Percentiles rank a stretch among this genome's conserved stretches.
Conservation (phyloP, 2,113 vertebrate genomes). For the Ameiurus melas region DNA sequence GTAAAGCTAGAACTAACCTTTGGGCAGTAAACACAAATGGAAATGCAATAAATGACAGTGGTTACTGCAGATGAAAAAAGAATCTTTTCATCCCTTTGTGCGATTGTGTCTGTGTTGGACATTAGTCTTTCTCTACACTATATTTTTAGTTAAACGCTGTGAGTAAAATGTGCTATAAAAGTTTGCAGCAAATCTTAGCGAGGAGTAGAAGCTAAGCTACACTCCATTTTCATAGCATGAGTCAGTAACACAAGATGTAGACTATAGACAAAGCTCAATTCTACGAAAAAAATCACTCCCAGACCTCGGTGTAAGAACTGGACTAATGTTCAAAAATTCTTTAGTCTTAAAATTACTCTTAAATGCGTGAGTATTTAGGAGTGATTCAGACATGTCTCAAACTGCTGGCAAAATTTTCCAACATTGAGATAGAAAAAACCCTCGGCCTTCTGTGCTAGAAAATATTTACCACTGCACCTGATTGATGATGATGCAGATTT, state of each 20-base stretch:
- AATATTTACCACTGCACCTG: too few relatives aligned
- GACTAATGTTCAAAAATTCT: not conserved
- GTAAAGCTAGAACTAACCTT: not conserved
- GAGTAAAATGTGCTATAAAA: not conserved
- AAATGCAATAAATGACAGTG: not conserved
- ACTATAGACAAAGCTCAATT: not conserved
- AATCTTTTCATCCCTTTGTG: conserved; percentile 13
- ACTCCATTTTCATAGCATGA: not conserved
- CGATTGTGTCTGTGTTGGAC: not conserved
- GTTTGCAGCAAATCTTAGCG: not conserved
- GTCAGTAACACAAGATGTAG: not conserved
- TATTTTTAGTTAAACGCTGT: conserved; percentile 18
- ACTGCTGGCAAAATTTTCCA: not conserved
- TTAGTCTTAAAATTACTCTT: not conserved
- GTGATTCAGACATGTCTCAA: not conserved
- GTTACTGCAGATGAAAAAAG: not conserved
- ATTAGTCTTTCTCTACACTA: not conserved
- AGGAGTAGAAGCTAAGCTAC: not conserved
- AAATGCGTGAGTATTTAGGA: not conserved
- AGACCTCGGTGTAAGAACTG: not conserved
- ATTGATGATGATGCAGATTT: too few relatives aligned
- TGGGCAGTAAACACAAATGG: conserved; percentile 1
- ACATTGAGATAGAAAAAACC: not conserved
- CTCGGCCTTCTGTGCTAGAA: not conserved
- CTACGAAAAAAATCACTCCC: not conserved